phyloP scores from a whole-genome alignment of 2,888 invertebrate genomes.

The Tachina grossa region DNA sequence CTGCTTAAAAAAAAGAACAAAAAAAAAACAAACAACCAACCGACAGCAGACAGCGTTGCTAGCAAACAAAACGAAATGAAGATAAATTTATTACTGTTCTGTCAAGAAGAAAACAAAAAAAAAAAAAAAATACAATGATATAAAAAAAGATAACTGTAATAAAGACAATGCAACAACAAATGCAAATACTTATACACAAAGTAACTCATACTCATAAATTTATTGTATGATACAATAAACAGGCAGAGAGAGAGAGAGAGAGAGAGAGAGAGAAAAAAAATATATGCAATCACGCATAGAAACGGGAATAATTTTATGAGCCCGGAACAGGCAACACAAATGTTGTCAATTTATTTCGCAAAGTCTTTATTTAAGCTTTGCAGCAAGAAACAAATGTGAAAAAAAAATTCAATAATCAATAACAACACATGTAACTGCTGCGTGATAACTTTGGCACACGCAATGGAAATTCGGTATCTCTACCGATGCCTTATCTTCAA shows the following conservation, averaged over 20 bases:
- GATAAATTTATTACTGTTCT: slow-evolving; percentile 56
- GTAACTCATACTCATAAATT: not conserved
- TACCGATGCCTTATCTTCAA: slow-evolving; percentile 17
- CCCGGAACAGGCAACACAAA: slow-evolving; percentile 28
- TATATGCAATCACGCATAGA: slow-evolving; percentile 28
- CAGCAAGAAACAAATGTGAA: slow-evolving; percentile 17
- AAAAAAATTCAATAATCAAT: slow-evolving; percentile 58
- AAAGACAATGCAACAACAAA: slow-evolving; percentile 58
- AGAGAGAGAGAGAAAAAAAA: not conserved
- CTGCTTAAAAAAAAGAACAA: not conserved
- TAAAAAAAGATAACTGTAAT: slow-evolving; percentile 58
- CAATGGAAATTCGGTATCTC: slow-evolving; percentile 16
- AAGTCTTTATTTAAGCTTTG: slow-evolving; percentile 46
- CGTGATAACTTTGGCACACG: slow-evolving; percentile 61
- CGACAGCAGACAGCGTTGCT: not conserved
- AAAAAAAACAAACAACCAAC: not conserved
- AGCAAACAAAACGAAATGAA: slow-evolving; percentile 39
- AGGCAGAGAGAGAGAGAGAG: slow-evolving; percentile 7
- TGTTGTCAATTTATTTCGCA: slow-evolving; percentile 49
- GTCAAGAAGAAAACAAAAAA: slow-evolving; percentile 35
- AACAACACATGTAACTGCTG: slow-evolving; percentile 56
- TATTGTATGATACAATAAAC: not conserved
- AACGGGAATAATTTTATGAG: slow-evolving; percentile 1
- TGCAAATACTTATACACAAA: slow-evolving; percentile 14
- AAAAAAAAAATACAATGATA: slow-evolving; percentile 53